Evolutionary conservation across 2,113 vertebrate genomes (phyloP).

Genomic region (Nibea albiflora): DNA sequence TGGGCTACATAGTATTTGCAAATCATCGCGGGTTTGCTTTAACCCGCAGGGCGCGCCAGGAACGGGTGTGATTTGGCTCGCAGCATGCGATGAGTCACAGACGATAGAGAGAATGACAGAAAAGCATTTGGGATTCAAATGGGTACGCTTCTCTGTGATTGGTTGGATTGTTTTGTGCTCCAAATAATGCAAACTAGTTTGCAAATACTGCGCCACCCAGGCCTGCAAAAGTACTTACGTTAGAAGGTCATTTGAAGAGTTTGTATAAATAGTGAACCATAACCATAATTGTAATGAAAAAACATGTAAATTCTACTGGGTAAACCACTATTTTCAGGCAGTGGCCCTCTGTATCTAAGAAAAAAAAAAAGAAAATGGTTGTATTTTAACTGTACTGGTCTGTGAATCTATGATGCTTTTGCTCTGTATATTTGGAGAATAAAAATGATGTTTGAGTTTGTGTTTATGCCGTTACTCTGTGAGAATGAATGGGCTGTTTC

Average conservation of each 20-base stretch:
- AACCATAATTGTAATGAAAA: constrained; percentile 77
- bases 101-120: constrained; percentile 34
- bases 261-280: constrained; percentile 80
- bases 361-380: constrained; percentile 78
- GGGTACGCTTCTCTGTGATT: constrained; percentile 41
- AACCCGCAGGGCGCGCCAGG: constrained; percentile 11
- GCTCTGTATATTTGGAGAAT: constrained; percentile 88
- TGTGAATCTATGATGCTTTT: constrained; percentile 87
- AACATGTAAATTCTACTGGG: constrained; percentile 72
- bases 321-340: constrained; percentile 81
- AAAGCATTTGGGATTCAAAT: constrained; percentile 64
- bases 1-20: constrained; percentile 60
- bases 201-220: constrained; percentile 56
- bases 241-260: constrained; percentile 66
- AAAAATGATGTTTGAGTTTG: constrained; percentile 78
- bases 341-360: constrained; percentile 81
- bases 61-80: constrained; percentile 26
- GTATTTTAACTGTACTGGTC: constrained; percentile 87
- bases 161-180: constrained; percentile 36
- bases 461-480: constrained; percentile 50
- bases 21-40: constrained; percentile 47
- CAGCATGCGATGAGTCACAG: constrained; percentile 29
- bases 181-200: constrained; percentile 44
- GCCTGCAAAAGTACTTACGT: constrained; percentile 48
- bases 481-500: neutral